These are phyloP conservation scores for Tachina lurida DNA, from an alignment of 2,888 invertebrate genomes.

Conservation along the genomic window DNA sequence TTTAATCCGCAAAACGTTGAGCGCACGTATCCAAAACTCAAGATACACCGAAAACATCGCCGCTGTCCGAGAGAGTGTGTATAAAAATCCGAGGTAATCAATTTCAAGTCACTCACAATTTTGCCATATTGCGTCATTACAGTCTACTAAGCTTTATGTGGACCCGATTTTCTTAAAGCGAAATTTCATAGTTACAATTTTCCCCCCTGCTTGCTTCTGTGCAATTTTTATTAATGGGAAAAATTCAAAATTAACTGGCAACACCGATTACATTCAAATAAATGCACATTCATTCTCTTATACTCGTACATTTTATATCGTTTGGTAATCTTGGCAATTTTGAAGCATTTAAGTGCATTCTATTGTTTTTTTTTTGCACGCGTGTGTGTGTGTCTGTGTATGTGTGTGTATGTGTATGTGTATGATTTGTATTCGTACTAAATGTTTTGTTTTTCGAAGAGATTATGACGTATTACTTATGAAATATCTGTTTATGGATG, in stretches of 20 bases:
- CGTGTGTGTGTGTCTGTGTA: no score
- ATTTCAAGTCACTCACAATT: no score
- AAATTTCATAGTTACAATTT: no score
- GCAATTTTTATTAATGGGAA: background rate
- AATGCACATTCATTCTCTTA: constrained; percentile 29
- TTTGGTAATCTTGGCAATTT: constrained; percentile 22
- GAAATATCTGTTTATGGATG: constrained; percentile 59
- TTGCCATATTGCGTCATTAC: no score
- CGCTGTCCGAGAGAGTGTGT: no score
- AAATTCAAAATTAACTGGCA: background rate
- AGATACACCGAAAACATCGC: no score
- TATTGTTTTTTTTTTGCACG: background rate
- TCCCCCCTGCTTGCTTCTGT: no score
- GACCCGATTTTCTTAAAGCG: no score
- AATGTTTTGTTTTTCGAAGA: constrained; percentile 60
- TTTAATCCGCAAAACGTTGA: no score
- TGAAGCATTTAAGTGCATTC: constrained; percentile 20
- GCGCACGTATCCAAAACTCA: no score
- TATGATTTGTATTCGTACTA: constrained; percentile 21
- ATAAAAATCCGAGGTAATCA: no score
- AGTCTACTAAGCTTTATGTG: no score
- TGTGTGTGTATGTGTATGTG: background rate
- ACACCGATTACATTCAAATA: background rate
- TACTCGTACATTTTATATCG: constrained; percentile 5
- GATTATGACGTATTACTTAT: constrained; percentile 63